These are phyloP conservation scores for Tragulus kanchil DNA, from an alignment of 2,113 vertebrate species.

Conservation along the genomic window DNA sequence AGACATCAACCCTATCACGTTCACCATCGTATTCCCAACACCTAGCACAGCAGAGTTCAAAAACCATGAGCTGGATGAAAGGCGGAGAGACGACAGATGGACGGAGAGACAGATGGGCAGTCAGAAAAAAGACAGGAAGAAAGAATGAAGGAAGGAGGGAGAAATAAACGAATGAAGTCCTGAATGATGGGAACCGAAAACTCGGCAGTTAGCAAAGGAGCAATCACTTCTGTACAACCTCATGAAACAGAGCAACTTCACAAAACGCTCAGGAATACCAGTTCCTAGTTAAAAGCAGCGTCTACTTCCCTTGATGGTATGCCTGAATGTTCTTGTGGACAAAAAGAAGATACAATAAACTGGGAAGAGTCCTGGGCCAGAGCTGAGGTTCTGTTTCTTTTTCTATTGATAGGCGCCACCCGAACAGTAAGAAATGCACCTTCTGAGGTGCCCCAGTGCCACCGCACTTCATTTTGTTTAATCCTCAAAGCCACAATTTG, in stretches of 20 bases:
- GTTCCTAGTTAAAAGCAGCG: neutral
- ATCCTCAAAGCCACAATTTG: neutral
- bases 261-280: neutral
- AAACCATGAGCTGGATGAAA: neutral
- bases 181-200: neutral
- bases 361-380: neutral
- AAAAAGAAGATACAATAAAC: neutral
- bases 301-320: neutral
- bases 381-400: neutral
- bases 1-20: neutral
- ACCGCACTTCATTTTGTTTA: neutral
- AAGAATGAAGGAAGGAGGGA: neutral
- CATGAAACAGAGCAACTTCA: neutral
- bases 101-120: neutral
- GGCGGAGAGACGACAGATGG: too few relatives aligned
- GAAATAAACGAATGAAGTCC: neutral
- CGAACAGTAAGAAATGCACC: neutral
- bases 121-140: neutral
- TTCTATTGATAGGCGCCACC: neutral
- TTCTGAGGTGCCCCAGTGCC: neutral
- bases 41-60: neutral
- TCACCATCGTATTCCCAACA: neutral
- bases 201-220: neutral
- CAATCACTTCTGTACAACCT: neutral
- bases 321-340: neutral